These are phyloP conservation scores for Archocentrus centrarchus DNA, from an alignment of 2,113 vertebrate genomes.

Conservation along the genomic window DNA sequence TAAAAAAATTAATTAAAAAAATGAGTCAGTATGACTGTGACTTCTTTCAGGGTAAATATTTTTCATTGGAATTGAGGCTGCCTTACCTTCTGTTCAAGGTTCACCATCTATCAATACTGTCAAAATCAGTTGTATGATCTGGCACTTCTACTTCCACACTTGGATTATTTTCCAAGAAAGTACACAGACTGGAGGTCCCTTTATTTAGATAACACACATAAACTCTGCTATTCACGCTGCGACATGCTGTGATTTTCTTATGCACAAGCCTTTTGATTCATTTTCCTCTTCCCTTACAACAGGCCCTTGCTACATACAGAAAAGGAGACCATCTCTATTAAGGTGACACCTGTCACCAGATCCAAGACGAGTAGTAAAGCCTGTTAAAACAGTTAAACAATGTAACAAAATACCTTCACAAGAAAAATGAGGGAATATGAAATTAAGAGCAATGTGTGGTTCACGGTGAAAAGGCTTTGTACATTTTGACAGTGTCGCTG, in stretches of 20 bases:
- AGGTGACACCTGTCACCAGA: constrained; percentile 74
- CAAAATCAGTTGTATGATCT: constrained; percentile 72
- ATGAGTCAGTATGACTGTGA: background rate
- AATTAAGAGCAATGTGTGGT: constrained; percentile 21
- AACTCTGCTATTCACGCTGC: constrained; percentile 66
- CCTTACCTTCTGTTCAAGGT: background rate
- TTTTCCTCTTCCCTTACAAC: constrained; percentile 67
- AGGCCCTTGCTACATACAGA: constrained; percentile 79
- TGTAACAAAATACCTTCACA: background rate
- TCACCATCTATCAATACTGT: constrained; percentile 22
- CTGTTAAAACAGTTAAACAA: background rate
- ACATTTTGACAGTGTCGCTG: constrained; percentile 10
- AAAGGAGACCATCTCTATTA: background rate
- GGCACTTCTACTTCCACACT: constrained; percentile 90
- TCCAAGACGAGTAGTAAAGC: constrained; percentile 8
- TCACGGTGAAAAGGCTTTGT: constrained; percentile 75
- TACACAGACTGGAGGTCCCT: constrained; percentile 89
- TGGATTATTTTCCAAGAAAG: constrained; percentile 90
- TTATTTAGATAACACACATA: constrained; percentile 86
- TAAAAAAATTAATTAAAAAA: background rate
- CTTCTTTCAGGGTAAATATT: background rate
- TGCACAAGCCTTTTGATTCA: constrained; percentile 77
- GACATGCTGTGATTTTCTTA: constrained; percentile 69
- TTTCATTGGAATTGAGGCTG: background rate
- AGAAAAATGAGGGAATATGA: constrained; percentile 12